These are phyloP conservation scores for Trypoxylus dichotomus DNA, from an alignment of 1,140 invertebrate genomes.

Conservation along the genomic window DNA sequence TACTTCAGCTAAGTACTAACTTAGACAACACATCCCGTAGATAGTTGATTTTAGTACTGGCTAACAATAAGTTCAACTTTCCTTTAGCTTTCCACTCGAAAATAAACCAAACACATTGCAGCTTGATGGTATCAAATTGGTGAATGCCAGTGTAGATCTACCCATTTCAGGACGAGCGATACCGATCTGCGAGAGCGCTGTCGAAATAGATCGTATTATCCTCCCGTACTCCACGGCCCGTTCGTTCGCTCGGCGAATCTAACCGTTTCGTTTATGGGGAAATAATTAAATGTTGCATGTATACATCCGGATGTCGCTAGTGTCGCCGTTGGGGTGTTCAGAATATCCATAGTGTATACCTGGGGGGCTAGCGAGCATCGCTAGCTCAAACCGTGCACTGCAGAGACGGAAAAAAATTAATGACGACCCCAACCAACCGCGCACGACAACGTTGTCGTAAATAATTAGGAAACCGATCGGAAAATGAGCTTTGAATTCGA, in stretches of 20 bases:
- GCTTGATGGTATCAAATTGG: too few relatives aligned
- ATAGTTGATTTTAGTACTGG: too few relatives aligned
- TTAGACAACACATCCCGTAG: too few relatives aligned
- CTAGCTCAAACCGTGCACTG: background rate
- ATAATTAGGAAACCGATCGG: conserved; percentile 12
- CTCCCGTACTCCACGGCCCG: background rate
- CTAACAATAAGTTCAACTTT: too few relatives aligned
- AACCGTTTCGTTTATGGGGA: conserved; percentile 14
- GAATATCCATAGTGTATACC: conserved; percentile 14
- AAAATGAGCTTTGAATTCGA: conserved; percentile 25
- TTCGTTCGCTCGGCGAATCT: background rate
- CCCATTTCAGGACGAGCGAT: too few relatives aligned
- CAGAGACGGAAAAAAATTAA: background rate
- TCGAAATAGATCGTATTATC: background rate
- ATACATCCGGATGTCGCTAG: conserved; percentile 1
- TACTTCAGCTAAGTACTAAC: too few relatives aligned
- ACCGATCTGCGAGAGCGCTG: background rate
- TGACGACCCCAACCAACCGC: background rate
- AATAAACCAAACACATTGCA: too few relatives aligned
- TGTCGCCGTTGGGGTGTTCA: background rate
- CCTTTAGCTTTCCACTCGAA: too few relatives aligned
- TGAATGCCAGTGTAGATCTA: too few relatives aligned
- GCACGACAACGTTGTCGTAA: background rate
- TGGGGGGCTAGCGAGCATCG: background rate
- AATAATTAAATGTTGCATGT: conserved; percentile 20